Conservation (phyloP, 1,140 invertebrate species). For the Apis cerana region DNA sequence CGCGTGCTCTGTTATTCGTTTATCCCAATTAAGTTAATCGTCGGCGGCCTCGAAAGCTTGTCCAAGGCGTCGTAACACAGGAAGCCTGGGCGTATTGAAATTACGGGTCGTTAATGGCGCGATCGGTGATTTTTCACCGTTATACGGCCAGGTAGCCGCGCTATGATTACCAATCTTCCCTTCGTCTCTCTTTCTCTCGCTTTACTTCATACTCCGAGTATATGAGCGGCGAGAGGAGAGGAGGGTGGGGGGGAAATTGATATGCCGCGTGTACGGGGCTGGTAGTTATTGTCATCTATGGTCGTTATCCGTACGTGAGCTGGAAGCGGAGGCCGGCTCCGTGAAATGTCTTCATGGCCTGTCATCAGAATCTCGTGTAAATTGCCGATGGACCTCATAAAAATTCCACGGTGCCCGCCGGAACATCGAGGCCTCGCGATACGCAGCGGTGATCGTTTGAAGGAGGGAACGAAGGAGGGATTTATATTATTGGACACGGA, state of each 20-base stretch:
- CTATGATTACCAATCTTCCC: constrained; percentile 60
- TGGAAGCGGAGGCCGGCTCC: constrained; percentile 49
- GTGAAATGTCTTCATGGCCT: constrained; percentile 63
- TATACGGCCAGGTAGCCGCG: constrained; percentile 50
- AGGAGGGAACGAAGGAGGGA: constrained; percentile 6
- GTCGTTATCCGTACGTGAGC: constrained; percentile 63
- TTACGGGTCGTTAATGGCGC: constrained; percentile 61
- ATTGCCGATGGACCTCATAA: constrained; percentile 55
- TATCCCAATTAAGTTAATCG: constrained; percentile 65
- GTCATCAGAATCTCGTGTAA: constrained; percentile 61
- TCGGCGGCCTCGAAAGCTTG: constrained; percentile 21
- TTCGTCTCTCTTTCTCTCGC: background rate
- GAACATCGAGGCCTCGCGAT: background rate
- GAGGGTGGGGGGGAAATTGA: constrained; percentile 53
- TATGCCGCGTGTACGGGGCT: constrained; percentile 53
- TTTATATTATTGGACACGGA: constrained; percentile 25
- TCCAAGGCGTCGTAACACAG: constrained; percentile 51
- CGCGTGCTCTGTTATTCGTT: constrained; percentile 53
- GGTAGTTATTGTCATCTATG: constrained; percentile 67
- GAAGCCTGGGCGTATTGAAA: constrained; percentile 61
- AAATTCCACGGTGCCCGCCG: constrained; percentile 28
- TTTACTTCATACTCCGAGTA: too few species aligned
- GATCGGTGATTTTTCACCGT: constrained; percentile 63
- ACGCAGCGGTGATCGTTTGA: constrained; percentile 14
- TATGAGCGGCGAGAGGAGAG: background rate